Percentiles rank a stretch among this genome's conserved stretches.
Evolutionary conservation across 2,888 invertebrate species (phyloP).

Genomic region (Netelia fuscicornis): DNA sequence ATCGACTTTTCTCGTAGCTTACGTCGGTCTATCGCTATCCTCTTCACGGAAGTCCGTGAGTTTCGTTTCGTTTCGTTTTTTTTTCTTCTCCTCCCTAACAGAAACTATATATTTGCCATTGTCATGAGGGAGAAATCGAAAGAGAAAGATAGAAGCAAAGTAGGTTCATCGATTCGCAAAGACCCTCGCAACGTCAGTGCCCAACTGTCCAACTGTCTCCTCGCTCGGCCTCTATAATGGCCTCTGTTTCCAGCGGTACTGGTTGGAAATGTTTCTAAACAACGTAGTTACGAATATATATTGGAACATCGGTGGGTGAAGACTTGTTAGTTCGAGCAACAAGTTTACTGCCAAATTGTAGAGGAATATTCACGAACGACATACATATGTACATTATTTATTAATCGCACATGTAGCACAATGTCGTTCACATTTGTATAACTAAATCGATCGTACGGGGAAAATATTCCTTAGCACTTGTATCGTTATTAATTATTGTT

Average conservation of each 20-base stretch:
- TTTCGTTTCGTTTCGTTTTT: constrained; percentile 5
- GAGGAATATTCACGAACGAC: no score
- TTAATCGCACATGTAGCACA: no score
- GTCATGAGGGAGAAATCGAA: background rate
- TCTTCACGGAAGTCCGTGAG: constrained; percentile 12
- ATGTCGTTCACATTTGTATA: no score
- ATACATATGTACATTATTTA: no score
- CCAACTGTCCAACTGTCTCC: constrained; percentile 44
- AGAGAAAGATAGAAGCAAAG: constrained; percentile 9
- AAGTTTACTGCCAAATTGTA: no score
- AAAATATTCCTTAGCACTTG: no score
- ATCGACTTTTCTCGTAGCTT: constrained; percentile 24
- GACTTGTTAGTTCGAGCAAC: no score
- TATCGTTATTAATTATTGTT: no score
- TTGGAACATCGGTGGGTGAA: background rate
- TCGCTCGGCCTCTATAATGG: background rate
- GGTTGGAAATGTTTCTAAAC: background rate
- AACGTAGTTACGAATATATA: background rate
- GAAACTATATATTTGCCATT: background rate
- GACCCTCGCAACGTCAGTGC: background rate
- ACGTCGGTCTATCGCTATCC: constrained; percentile 14
- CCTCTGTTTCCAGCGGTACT: background rate
- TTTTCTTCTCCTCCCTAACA: background rate
- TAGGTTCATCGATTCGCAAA: constrained; percentile 55
- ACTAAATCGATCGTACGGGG: no score